Evolutionary conservation across 1,140 invertebrate species (phyloP).

Genomic region (Drosophila ironensis): DNA sequence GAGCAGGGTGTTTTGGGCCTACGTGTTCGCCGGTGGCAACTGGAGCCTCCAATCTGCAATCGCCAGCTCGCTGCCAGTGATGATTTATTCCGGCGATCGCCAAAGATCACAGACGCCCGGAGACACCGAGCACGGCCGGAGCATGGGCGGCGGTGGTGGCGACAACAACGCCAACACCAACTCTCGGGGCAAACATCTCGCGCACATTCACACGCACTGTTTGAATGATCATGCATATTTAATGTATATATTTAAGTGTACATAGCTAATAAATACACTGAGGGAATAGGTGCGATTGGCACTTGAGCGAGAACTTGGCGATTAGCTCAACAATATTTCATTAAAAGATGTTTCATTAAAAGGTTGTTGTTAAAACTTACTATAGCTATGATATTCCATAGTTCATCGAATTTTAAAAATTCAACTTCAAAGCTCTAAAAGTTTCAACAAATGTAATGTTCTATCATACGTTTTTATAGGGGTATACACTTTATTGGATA

Average conservation of each 20-base stretch:
- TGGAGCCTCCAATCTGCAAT: slow-evolving; percentile 34
- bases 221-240: slow-evolving; percentile 9
- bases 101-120: slow-evolving; percentile 36
- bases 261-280: slow-evolving; percentile 31
- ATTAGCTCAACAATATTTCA: no score
- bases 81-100: slow-evolving; percentile 54
- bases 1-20: neutral
- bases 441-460: no score
- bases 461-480: no score
- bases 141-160: slow-evolving; percentile 1
- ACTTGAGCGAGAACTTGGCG: no score
- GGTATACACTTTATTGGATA: no score
- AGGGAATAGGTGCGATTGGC: neutral
- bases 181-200: neutral
- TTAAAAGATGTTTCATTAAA: no score
- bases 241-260: neutral
- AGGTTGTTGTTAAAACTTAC: no score
- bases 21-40: slow-evolving; percentile 31
- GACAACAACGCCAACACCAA: slow-evolving; percentile 30
- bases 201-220: slow-evolving; percentile 1
- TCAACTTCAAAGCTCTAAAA: no score
- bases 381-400: no score
- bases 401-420: no score
- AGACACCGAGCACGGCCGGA: slow-evolving; percentile 3
- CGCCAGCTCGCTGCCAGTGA: slow-evolving; percentile 11